Evolutionary conservation across 1,140 invertebrate species (phyloP).

Genomic region (Sycophaga agraensis): DNA sequence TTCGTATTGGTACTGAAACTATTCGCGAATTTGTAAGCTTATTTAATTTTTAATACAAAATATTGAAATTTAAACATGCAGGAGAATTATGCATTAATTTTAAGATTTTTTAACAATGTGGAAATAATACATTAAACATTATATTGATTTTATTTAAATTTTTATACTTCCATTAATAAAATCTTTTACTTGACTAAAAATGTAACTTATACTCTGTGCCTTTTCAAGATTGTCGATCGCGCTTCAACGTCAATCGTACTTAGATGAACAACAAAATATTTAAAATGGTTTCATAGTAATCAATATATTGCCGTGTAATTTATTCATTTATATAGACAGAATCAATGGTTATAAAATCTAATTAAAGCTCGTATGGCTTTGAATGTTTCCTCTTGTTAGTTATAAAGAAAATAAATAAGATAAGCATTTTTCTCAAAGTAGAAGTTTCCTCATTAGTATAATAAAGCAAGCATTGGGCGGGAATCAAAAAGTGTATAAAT

Average conservation of each 20-base stretch:
- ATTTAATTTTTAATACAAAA: no score
- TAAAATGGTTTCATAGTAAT: not conserved
- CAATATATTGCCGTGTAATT: not conserved
- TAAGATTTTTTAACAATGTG: no score
- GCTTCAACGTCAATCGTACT: not conserved
- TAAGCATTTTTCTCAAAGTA: not conserved
- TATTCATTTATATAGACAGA: not conserved
- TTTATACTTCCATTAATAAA: no score
- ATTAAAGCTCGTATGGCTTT: constrained; percentile 1
- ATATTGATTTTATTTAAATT: no score
- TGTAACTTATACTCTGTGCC: constrained; percentile 23
- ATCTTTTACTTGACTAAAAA: not conserved
- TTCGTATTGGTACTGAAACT: no score
- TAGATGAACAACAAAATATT: not conserved
- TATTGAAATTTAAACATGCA: no score
- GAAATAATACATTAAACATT: no score
- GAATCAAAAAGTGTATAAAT: not conserved
- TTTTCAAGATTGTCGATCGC: constrained; percentile 20
- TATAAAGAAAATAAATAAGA: not conserved
- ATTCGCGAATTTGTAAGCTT: no score
- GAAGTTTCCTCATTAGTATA: not conserved
- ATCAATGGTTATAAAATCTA: not conserved
- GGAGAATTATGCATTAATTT: no score
- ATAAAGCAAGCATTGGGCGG: not conserved
- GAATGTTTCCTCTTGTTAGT: not conserved